Base-by-base conservation (phyloP, 2,797 vertebrate genomes). In the Erpetoichthys calabaricus region DNA sequence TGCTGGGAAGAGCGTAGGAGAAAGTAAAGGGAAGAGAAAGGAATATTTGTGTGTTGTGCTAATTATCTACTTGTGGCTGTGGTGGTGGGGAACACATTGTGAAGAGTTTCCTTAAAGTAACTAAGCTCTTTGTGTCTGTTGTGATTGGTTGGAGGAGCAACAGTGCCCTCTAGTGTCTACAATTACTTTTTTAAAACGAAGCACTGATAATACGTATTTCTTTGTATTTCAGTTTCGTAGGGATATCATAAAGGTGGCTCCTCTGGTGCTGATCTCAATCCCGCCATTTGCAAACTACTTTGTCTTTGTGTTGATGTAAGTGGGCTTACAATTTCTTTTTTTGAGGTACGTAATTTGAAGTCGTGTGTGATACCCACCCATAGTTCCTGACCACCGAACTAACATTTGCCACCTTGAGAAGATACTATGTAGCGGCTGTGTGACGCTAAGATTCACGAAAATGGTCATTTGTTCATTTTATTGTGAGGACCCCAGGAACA, bases 211-310 rank as follows among this genome's bases (percentile, higher is more conserved):
- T 1, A 42, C 10, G 3, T 65, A 3, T 55, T 3, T 50, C 56
- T 63, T 41, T 4, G 1, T 69, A 56, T 54, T 58, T 69, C 79
- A 98, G 94, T 87, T 95, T 63, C 91, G 87, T 65, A 85, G 81
- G 79, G 81, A 96, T 8, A 0, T 94, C 65, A 77, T 88, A 59
- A 97, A 96, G 78, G 87, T 82, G 58, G 5, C 90, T 68, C 92
- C 94, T 3, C 62, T 97, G 60, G 74, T 86, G 61, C 5, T 95
- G 61, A 78, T 98, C 57, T 85, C 90, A 47, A 73, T 93, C 67
- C 94, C 92, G 3, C 94, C 94, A 42, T 93, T 96, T 64, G 89
- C 91, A 77, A 98, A 98, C 80, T 95, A 97, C 75, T 60, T 97
- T 69, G 88, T 96, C 66, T 81, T 98, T 62, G 44, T 90, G 60